A percentile compares a stretch with the other conserved stretches of the same genome.
Evolutionary conservation across 37 sponge, comb jelly and placozoan species (phyloP).

Genomic region (Aplysina aerophoba): DNA sequence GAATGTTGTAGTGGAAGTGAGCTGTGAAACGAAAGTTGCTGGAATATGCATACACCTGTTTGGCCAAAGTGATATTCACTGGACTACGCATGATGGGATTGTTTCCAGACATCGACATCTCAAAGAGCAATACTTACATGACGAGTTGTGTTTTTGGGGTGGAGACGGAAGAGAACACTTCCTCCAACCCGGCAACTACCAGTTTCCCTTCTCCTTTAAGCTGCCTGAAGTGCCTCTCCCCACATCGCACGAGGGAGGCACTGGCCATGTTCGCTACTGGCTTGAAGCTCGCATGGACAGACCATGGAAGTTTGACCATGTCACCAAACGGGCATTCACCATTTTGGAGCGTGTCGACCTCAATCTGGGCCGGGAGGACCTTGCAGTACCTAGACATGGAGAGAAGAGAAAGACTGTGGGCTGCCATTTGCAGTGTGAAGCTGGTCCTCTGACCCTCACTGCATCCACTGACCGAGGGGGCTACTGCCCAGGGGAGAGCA

Average conservation of each 20-base stretch:
- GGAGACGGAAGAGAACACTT: constrained; percentile 11
- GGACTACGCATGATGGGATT: constrained; percentile 35
- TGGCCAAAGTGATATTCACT: constrained; percentile 60
- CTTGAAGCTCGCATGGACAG: constrained; percentile 50
- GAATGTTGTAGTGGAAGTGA: constrained; percentile 23
- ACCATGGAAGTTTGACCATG: constrained; percentile 58
- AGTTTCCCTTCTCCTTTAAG: constrained; percentile 46
- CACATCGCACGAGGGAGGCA: constrained; percentile 21
- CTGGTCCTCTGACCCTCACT: constrained; percentile 58
- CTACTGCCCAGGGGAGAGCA: constrained; percentile 57
- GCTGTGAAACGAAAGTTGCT: constrained; percentile 26
- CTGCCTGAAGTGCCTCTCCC: constrained; percentile 37
- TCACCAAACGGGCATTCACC: constrained; percentile 27
- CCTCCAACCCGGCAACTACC: constrained; percentile 44
- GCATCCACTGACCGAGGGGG: constrained; percentile 50
- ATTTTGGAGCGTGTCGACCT: constrained; percentile 53
- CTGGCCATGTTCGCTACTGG: constrained; percentile 62
- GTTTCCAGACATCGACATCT: no score
- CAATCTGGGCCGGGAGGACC: constrained; percentile 37
- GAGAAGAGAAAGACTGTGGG: constrained; percentile 54
- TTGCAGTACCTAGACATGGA: constrained; percentile 6
- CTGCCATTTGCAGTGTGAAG: constrained; percentile 73
- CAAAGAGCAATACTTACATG: constrained; percentile 7
- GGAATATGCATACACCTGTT: constrained; percentile 33
- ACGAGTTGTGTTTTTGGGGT: not conserved